These are phyloP conservation scores for Ectobius pallidus DNA, from an alignment of 2,888 invertebrate species.

Conservation along the genomic window DNA sequence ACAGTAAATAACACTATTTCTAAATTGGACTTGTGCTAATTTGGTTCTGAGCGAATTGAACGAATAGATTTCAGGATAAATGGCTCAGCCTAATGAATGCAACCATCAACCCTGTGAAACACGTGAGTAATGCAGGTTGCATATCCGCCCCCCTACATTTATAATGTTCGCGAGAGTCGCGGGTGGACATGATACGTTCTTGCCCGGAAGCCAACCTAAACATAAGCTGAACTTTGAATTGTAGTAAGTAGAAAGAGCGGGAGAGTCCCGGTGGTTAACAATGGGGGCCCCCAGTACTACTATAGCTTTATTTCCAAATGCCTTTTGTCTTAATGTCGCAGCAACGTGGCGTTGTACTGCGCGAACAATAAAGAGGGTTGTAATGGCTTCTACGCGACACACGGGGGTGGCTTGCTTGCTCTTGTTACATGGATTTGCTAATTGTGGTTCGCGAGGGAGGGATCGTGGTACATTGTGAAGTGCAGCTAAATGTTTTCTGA, in stretches of 20 bases:
- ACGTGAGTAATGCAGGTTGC: too few species aligned
- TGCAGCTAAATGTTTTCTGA: too few species aligned
- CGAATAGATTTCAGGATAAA: neutral
- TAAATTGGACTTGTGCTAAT: neutral
- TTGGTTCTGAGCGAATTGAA: neutral
- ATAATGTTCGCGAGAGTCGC: too few species aligned
- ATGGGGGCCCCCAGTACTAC: neutral
- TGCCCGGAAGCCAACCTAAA: neutral
- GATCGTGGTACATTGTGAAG: too few species aligned
- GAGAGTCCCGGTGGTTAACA: constrained; percentile 1
- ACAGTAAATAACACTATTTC: too few species aligned
- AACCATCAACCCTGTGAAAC: neutral
- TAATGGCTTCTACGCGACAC: neutral
- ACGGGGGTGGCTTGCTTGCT: neutral
- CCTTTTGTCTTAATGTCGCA: constrained; percentile 13
- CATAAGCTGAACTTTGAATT: constrained; percentile 11
- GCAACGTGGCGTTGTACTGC: neutral
- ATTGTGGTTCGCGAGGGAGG: too few species aligned
- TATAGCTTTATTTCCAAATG: constrained; percentile 6
- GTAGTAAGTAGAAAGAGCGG: constrained; percentile 11
- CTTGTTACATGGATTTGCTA: too few species aligned
- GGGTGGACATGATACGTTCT: neutral
- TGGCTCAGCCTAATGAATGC: neutral
- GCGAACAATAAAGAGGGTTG: neutral
- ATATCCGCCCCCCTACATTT: too few species aligned